Conservation (phyloP, 2,888 invertebrate species). For the Sinodicranocentrus sp. region DNA sequence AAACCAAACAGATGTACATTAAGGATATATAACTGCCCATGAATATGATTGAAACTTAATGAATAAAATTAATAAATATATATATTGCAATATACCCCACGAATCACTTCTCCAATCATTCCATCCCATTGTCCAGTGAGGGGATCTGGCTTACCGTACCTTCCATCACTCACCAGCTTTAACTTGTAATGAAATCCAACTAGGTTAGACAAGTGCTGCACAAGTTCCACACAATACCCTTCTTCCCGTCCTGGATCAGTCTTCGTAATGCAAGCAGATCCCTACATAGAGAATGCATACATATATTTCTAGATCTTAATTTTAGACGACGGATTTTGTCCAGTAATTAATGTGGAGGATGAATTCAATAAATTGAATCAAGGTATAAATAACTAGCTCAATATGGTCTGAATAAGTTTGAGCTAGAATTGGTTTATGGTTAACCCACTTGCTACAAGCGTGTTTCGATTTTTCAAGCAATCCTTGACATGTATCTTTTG, state of each 20-base stretch:
- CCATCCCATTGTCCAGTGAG: conserved; percentile 74
- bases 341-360: too few species aligned
- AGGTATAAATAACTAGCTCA: too few species aligned
- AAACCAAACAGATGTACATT: background rate
- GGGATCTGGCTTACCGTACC: conserved; percentile 72
- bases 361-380: too few species aligned
- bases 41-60: background rate
- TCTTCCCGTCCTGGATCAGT: conserved; percentile 67
- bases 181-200: conserved; percentile 74
- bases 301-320: too few species aligned
- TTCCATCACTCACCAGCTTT: conserved; percentile 68
- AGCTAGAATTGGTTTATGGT: too few species aligned
- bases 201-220: conserved; percentile 69
- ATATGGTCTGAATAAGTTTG: too few species aligned
- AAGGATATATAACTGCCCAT: background rate
- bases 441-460: too few species aligned
- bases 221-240: conserved; percentile 74
- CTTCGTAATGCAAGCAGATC: conserved; percentile 66
- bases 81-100: conserved; percentile 71
- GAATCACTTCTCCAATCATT: conserved; percentile 73
- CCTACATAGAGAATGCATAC: conserved; percentile 25
- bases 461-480: too few species aligned
- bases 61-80: background rate
- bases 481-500: too few species aligned
- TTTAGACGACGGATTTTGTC: too few species aligned